phyloP scores from a whole-genome alignment of 2,113 vertebrate species.

The Ceratotherium simum region DNA sequence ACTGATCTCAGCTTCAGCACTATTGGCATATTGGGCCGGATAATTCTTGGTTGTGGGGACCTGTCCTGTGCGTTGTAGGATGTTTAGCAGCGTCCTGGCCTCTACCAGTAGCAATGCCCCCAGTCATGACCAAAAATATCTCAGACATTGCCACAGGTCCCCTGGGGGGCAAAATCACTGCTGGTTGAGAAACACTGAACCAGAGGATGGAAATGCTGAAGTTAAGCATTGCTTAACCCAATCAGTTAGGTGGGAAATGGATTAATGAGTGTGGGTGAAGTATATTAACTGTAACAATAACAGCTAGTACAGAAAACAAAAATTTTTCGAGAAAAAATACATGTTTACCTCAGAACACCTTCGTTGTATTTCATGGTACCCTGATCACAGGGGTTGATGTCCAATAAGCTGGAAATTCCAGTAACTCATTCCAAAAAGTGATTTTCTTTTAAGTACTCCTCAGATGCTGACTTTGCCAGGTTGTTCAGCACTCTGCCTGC shows the following conservation, averaged over 20 bases:
- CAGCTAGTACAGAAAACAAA: background rate
- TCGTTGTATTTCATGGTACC: slow-evolving; percentile 62
- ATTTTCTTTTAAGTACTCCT: slow-evolving; percentile 20
- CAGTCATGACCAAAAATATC: background rate
- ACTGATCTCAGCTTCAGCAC: background rate
- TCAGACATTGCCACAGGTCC: background rate
- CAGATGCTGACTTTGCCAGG: slow-evolving; percentile 1
- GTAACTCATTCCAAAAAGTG: slow-evolving; percentile 48
- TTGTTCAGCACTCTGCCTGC: slow-evolving; percentile 71
- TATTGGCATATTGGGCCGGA: background rate
- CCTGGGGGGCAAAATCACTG: background rate
- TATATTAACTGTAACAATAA: background rate
- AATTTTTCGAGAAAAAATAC: background rate
- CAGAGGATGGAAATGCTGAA: background rate
- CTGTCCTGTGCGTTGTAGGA: background rate
- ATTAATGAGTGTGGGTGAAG: background rate
- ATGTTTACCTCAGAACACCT: slow-evolving; percentile 70
- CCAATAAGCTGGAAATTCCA: background rate
- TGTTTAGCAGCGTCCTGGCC: background rate
- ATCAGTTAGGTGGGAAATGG: background rate
- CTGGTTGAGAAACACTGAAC: background rate
- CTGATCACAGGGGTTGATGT: background rate
- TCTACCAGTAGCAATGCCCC: background rate
- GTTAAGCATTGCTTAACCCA: background rate
- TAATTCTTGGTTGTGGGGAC: background rate